Base-by-base conservation (phyloP, 2,888 invertebrate species). In the Macropis europaea region DNA sequence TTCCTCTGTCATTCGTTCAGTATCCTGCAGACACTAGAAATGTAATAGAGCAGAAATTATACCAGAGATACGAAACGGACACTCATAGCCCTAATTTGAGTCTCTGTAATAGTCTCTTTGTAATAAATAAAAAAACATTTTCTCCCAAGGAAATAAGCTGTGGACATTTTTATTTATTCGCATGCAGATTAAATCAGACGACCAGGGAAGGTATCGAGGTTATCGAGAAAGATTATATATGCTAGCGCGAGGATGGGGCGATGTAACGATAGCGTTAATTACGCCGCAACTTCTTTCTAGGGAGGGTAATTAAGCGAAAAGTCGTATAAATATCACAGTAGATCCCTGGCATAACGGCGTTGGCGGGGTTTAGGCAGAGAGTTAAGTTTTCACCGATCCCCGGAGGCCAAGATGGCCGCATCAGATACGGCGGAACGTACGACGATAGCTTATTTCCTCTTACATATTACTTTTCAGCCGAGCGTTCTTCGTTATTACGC, bases 361-460 rank as follows among this genome's bases (percentile, higher is more conserved):
- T 53, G 53, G 71, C 7, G 60, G 71, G 77, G 76, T 79, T 82
- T 81, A 82, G 77, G 73, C 62, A 67, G 77, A 62, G 76, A 83
- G 82, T 82, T 83, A 82, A 87, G 86, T 87, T 86, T 84, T 84
- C 86, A 84, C 79, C 85, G 81, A 73, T 43, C 52, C 66, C 63
- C 62, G 53, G 61, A 61, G 64, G 72, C 38, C 54, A 70, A 74
- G 83, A 82, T 82, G 75, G 81, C 73, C 69, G 76, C 84, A 85
- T 87, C 86, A 86, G 87, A 87, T 87, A 87, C 81, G 81, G 53
- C 70, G 64, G 78, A 82, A 86, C 84, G 81, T 86, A 87, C 85
- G 86, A 79, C 80, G 79, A 59, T 60, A 81, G 82, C 81, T 85
- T 87, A 84, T 86, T 86, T 86, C 86, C 84, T 83, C 78, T 82